Evolutionary conservation across 2,888 invertebrate genomes (phyloP), one percentile per base, ranked within the genome.

Genomic region (Deilephila elpenor): DNA sequence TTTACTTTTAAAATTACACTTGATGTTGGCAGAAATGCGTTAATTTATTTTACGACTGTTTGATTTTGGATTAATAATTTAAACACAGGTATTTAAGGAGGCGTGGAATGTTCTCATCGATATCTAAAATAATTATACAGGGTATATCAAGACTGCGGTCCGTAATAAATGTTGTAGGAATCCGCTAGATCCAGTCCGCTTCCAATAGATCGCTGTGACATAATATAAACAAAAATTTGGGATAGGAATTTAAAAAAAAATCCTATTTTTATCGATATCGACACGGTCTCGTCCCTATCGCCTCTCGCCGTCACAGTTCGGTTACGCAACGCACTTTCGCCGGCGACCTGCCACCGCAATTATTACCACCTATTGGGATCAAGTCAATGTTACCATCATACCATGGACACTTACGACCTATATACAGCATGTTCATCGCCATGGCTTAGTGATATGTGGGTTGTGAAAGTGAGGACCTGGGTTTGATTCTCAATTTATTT

Each of bases 311-410:
- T 67, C 67, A 67, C 67, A 67, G 67, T 6, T 44, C 44, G 5
- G 5, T 67, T 67, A 51, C 51, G 67, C 51, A 67, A 67, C 17
- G 44, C 64, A 51, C 67, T 67, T 67, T 67, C 67, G 67, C 67
- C 67, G 14, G 17, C 51, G 67, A 25, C 44, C 44, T 25, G 37
- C 64, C 67, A 25, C 51, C 44, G 67, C 67, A 67, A 51, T 64
- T 64, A 67, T 14, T 62, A 62, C 34, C 19, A 67, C 17, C 51
- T 67, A 44, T 67, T 51, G 67, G 67, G 44, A 44, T 17, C 25
- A 34, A 67, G 67, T 67, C 67, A 67, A 67, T 67, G 67, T 25
- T 51, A 67, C 64, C 32, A 32, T 5, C 32, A 2, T 37, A 62
- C 7, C 37, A 20, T 25, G 25, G 67, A 67, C 56, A 56, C n/a